Conservation (phyloP, 2,888 invertebrate species). For the Andrena marginata region DNA sequence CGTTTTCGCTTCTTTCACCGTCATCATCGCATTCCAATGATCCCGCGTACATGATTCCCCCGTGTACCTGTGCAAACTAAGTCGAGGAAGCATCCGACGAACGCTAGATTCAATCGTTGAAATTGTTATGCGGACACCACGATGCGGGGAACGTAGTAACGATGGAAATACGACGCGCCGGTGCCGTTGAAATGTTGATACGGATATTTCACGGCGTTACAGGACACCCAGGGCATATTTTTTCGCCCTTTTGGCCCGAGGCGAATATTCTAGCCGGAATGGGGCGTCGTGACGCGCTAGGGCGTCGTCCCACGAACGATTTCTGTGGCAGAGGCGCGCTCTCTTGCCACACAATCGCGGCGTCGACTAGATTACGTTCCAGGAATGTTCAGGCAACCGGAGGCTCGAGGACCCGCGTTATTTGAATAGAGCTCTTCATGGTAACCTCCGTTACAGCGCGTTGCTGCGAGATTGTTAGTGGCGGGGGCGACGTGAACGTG, state of each 20-base stretch:
- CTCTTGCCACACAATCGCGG: constrained; percentile 49
- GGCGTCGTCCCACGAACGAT: constrained; percentile 61
- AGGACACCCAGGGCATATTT: constrained; percentile 19
- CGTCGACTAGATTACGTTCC: constrained; percentile 64
- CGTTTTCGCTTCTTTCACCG: background rate
- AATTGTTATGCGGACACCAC: background rate
- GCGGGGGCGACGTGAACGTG: constrained; percentile 8
- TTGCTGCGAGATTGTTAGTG: constrained; percentile 49
- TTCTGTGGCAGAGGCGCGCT: constrained; percentile 44
- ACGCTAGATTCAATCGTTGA: background rate
- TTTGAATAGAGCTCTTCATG: constrained; percentile 64
- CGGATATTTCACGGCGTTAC: constrained; percentile 1
- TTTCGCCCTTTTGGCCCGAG: constrained; percentile 13
- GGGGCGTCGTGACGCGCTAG: constrained; percentile 34
- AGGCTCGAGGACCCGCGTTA: constrained; percentile 46
- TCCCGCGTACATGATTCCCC: background rate
- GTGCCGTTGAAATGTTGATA: constrained; percentile 29
- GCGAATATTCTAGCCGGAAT: constrained; percentile 39
- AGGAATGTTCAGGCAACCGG: constrained; percentile 58
- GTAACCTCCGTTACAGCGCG: constrained; percentile 42
- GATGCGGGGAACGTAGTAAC: background rate
- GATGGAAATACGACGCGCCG: background rate
- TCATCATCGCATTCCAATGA: background rate
- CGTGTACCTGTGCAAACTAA: background rate
- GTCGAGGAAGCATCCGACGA: background rate